Evolutionary conservation across 2,113 vertebrate genomes (phyloP), one percentile per base, ranked within the genome.

Genomic region (Alethe castanea): DNA sequence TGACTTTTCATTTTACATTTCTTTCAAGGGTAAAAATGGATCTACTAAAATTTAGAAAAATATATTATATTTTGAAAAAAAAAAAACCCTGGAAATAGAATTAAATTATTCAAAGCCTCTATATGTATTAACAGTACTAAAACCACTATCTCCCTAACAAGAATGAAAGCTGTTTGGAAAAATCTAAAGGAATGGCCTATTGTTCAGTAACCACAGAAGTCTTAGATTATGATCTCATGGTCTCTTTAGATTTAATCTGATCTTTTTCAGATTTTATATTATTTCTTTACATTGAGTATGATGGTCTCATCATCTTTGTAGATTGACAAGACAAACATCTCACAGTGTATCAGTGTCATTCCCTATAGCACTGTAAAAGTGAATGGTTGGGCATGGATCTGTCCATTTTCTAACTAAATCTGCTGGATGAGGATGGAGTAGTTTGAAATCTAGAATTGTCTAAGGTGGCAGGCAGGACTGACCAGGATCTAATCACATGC

Each of bases 61-160:
- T 54, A 33, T 4, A 13, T 16, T 60, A 2, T 33, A 26, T 54
- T 91, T 83, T 24, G 14, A 35, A 45, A 93, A 76, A 7, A 24
- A 3, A 1, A 35, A 22, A 33, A 8, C 0, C 12, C 18, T 8
- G 4, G 29, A 56, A 61, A 35, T 45, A 40, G 23, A 5, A 50
- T 81, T 57, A 65, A 90, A 26, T 20, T 81, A 3, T 81, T 85
- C 12, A 44, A 70, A 73, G 36, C 9, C 12, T 66, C 25, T 85
- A 9, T 59, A 6, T 54, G 23, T 88, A 45, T 62, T 74, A 88
- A 67, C 23, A 60, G 57, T 76, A 24, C 35, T 35, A 22, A 31
- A 54, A 92, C 44, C 25, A 26, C 2, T 78, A 53, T 60, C 45
- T 78, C 31, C 47, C 54, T 61, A 81, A 53, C 12, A 76, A 33